phyloP scores from a whole-genome alignment of 2,113 vertebrate species.

The Arvicanthis niloticus region DNA sequence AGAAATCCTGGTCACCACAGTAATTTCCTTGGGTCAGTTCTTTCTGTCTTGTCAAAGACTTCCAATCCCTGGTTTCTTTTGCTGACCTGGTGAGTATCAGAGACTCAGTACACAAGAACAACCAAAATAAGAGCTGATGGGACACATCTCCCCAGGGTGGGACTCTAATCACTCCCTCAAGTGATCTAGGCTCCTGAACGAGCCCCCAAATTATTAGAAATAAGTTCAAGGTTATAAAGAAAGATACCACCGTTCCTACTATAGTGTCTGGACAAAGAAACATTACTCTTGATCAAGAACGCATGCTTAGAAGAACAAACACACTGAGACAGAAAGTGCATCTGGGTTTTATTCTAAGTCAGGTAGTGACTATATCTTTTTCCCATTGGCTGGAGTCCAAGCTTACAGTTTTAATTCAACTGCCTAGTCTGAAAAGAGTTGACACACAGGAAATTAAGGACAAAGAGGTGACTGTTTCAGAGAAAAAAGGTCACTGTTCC shows the following conservation, averaged over 20 bases:
- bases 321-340: background rate
- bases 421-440: background rate
- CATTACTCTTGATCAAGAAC: background rate
- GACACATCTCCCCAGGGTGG: background rate
- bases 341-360: background rate
- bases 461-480: background rate
- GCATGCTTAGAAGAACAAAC: background rate
- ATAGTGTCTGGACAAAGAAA: background rate
- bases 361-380: background rate
- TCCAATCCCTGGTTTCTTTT: background rate
- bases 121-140: background rate
- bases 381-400: background rate
- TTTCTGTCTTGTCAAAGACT: background rate
- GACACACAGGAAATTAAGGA: background rate
- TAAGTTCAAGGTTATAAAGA: background rate
- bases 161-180: background rate
- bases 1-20: background rate
- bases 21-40: background rate
- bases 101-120: background rate
- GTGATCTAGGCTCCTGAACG: background rate
- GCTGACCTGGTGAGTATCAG: background rate
- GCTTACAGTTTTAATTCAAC: background rate
- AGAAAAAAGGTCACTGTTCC: background rate
- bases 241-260: background rate
- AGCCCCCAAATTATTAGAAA: background rate